Percentiles rank a stretch among this genome's conserved stretches.
phyloP scores from a whole-genome alignment of 2,797 vertebrate genomes.

The Chromis chromis region DNA sequence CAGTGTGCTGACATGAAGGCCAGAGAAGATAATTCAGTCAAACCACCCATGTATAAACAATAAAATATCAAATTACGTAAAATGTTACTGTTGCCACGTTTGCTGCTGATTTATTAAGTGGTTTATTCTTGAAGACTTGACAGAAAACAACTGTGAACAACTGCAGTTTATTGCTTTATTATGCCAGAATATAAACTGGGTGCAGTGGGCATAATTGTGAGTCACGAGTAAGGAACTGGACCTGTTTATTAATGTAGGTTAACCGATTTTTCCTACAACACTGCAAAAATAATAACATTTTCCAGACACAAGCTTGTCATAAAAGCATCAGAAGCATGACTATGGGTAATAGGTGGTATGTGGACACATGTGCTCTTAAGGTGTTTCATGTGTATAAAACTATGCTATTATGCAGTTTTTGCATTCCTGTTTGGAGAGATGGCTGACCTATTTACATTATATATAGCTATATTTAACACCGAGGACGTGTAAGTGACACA shows the following conservation, averaged over 20 bases:
- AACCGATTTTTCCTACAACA: not conserved
- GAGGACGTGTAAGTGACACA: not conserved
- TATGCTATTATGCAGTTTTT: too few species aligned
- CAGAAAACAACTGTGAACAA: not conserved
- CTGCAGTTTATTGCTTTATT: not conserved
- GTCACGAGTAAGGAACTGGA: slow-evolving; percentile 3
- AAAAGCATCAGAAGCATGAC: slow-evolving; percentile 10
- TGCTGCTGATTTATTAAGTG: not conserved
- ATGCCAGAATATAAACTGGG: not conserved
- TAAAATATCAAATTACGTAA: not conserved
- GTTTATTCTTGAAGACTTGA: not conserved
- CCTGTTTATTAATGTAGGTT: not conserved
- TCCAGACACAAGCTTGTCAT: slow-evolving; percentile 8
- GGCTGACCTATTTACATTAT: not conserved
- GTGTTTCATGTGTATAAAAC: slow-evolving; percentile 6
- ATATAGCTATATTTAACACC: not conserved
- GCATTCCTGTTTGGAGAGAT: too few species aligned
- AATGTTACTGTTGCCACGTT: not conserved
- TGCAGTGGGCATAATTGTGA: not conserved
- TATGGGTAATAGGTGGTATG: not conserved
- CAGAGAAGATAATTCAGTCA: not conserved
- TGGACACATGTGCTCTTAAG: slow-evolving; percentile 4
- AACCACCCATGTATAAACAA: slow-evolving; percentile 5
- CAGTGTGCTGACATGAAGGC: not conserved
- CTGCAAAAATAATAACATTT: slow-evolving; percentile 3